These are phyloP conservation scores for Leuctra nigra DNA, from an alignment of 2,888 invertebrate species.

Conservation along the genomic window DNA sequence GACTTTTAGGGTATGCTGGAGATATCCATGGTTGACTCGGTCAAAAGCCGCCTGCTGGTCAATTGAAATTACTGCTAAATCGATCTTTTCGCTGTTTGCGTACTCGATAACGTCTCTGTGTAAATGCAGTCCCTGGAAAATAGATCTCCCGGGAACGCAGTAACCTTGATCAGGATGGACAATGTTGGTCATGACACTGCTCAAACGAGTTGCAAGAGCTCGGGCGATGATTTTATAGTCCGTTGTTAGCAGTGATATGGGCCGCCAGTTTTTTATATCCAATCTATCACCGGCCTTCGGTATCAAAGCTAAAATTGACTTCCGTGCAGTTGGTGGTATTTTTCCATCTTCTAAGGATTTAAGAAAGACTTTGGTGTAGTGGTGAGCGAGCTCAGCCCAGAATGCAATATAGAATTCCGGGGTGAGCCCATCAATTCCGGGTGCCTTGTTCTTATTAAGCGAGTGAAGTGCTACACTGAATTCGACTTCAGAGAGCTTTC, in stretches of 20 bases:
- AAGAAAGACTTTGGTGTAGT: too few species aligned
- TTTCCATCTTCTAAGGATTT: too few species aligned
- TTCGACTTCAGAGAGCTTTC: too few species aligned
- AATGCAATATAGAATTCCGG: too few species aligned
- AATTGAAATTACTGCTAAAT: neutral
- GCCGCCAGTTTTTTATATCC: neutral
- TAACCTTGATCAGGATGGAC: neutral
- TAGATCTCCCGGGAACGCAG: neutral
- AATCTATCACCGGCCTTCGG: neutral
- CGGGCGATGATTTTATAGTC: constrained; percentile 2
- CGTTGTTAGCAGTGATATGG: constrained; percentile 2
- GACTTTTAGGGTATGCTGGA: neutral
- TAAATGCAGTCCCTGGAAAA: neutral
- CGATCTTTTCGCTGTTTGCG: neutral
- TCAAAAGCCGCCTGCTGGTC: constrained; percentile 3
- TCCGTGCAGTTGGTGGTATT: too few species aligned
- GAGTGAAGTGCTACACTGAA: too few species aligned
- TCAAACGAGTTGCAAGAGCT: neutral
- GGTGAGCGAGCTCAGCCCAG: too few species aligned
- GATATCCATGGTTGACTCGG: neutral
- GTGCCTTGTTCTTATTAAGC: too few species aligned
- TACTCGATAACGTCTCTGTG: neutral
- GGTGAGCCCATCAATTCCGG: too few species aligned
- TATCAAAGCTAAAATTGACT: too few species aligned
- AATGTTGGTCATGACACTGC: neutral